These are phyloP conservation scores for Orchestes rusci DNA, from an alignment of 2,888 invertebrate genomes.

Conservation along the genomic window DNA sequence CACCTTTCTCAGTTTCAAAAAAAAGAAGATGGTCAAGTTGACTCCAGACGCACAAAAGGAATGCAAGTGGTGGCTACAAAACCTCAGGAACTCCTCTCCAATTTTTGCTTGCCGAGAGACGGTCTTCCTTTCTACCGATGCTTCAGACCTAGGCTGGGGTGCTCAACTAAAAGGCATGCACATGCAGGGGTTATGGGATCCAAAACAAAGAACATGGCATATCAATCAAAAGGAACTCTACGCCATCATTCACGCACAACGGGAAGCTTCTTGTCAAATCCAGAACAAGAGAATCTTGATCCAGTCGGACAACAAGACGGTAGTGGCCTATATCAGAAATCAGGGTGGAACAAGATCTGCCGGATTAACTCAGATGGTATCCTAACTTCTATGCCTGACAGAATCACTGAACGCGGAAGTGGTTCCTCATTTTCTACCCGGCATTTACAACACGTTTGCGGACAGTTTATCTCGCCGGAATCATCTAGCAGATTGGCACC, in stretches of 20 bases:
- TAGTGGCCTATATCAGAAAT: too few species aligned
- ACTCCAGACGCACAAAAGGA: slow-evolving; percentile 6
- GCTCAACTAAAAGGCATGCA: slow-evolving; percentile 4
- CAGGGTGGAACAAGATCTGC: slow-evolving; percentile 14
- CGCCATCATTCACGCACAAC: slow-evolving; percentile 7
- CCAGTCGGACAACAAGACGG: slow-evolving; percentile 24
- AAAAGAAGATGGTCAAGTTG: background rate
- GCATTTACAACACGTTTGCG: slow-evolving; percentile 24
- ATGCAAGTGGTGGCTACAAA: slow-evolving; percentile 12
- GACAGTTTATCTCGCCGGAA: slow-evolving; percentile 23
- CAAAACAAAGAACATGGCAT: slow-evolving; percentile 10
- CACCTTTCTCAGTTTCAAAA: background rate
- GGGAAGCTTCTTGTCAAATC: background rate
- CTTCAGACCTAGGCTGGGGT: slow-evolving; percentile 15
- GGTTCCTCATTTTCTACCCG: slow-evolving; percentile 8
- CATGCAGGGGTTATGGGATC: slow-evolving; percentile 4
- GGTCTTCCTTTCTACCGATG: slow-evolving; percentile 5
- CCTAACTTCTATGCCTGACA: background rate
- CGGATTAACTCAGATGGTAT: slow-evolving; percentile 3
- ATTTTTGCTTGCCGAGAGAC: slow-evolving; percentile 5
- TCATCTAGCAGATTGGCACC: slow-evolving; percentile 15
- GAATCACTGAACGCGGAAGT: slow-evolving; percentile 1
- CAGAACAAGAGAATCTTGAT: slow-evolving; percentile 10
- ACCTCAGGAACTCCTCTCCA: slow-evolving; percentile 2
- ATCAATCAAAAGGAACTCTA: slow-evolving; percentile 14